A percentile compares a stretch with the other conserved stretches of the same genome.
These are phyloP conservation scores for Plutella xylostella DNA, from an alignment of 2,888 invertebrate genomes.

Conservation along the genomic window DNA sequence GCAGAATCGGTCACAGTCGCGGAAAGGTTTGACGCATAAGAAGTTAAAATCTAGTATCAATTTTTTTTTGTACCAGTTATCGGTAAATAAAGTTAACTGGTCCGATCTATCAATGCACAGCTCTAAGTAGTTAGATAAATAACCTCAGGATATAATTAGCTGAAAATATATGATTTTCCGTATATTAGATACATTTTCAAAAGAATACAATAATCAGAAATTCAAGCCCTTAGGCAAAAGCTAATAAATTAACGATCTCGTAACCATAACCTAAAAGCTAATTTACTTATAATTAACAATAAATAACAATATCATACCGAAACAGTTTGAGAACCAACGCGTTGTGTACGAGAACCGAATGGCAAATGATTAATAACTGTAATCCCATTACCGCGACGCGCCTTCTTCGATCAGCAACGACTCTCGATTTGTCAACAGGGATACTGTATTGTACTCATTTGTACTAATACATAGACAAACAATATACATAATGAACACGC, in stretches of 20 bases:
- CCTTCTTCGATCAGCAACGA: slow-evolving; percentile 36
- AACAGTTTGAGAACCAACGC: slow-evolving; percentile 29
- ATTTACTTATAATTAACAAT: neutral
- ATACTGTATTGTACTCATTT: neutral
- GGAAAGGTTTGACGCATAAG: too few species aligned
- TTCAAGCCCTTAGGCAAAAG: too few species aligned
- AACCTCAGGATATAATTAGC: neutral
- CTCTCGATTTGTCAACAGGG: slow-evolving; percentile 22
- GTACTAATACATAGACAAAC: neutral
- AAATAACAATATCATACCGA: neutral
- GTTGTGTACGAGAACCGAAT: slow-evolving; percentile 48
- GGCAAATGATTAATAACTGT: slow-evolving; percentile 62
- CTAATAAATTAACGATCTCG: neutral
- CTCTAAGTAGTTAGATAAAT: too few species aligned
- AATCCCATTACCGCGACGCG: slow-evolving; percentile 45
- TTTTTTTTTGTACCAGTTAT: too few species aligned
- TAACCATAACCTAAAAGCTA: neutral
- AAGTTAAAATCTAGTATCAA: too few species aligned
- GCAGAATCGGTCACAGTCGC: too few species aligned
- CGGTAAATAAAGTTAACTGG: too few species aligned
- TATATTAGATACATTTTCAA: neutral
- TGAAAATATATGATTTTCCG: neutral
- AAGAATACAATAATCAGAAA: neutral
- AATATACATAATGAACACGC: neutral
- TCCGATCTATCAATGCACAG: too few species aligned